Base-by-base conservation (phyloP, 2,888 invertebrate species). In the Tachystola acroxantha region DNA sequence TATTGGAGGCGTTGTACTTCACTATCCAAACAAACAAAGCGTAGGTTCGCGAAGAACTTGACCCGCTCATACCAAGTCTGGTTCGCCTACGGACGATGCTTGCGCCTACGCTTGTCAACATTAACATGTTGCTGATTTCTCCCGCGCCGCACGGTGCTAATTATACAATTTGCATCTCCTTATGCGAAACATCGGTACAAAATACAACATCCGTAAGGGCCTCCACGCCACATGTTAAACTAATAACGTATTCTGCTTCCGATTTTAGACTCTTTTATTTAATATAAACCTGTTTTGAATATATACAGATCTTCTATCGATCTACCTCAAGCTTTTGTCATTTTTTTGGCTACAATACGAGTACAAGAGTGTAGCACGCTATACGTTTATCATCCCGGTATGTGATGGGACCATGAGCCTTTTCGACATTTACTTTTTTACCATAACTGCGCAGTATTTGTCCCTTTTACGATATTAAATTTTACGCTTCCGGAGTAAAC, bases 51-150 rank as follows among this genome's bases (percentile, higher is more conserved):
- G 10, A 30, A 30, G 30, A 19, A 30, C 30, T 50, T 54, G 52
- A 50, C 46, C 50, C 37, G 42, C 31, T 30, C 45, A n/a, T 30
- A 13, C 14, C 34, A 11, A 42, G 34, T 40, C 53, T 30, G 3
- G 58, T 43, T 43, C 55, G 45, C 58, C 59, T 40, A 59, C 59
- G 45, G 37, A 24, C 24, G 24, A n/a, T 2, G 24, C n/a, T n/a
- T n/a, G 24, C n/a, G 35, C 64, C 68, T 52, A 69, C 67, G 54
- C 55, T 10, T 32, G 27, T 37, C 42, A 39, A 45, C 51, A 46
- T 46, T 42, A 49, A 43, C 48, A 38, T 43, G 46, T 19, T 45
- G 54, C 51, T 52, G 57, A 62, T 57, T 58, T 61, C 56, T 55
- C 50, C 43, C 38, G 7, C 4, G 16, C 2, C 42, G 40, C 16